Evolutionary conservation across 2,888 invertebrate species (phyloP).

Genomic region (Ametastegia equiseti): DNA sequence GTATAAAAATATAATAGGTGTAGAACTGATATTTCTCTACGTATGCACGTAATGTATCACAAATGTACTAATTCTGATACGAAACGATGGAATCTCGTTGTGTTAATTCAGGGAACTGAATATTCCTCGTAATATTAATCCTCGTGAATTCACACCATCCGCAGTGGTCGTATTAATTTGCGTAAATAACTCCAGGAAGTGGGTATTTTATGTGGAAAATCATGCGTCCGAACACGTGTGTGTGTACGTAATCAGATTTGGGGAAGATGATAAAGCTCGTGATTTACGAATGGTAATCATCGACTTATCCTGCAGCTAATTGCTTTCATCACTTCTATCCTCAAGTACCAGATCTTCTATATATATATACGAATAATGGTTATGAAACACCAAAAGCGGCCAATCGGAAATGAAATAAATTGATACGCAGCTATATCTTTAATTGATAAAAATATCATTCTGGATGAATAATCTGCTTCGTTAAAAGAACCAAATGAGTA

Average conservation of each 20-base stretch:
- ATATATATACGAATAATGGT: background rate
- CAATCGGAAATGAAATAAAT: background rate
- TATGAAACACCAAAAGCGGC: too few relatives aligned
- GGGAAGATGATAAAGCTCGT: background rate
- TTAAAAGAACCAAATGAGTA: background rate
- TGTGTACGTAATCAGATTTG: background rate
- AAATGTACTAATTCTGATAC: background rate
- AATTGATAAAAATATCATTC: background rate
- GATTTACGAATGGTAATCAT: background rate
- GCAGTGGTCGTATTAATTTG: background rate
- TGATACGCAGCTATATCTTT: background rate
- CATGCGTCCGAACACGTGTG: background rate
- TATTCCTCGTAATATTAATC: background rate
- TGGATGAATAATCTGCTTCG: background rate
- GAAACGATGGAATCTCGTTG: background rate
- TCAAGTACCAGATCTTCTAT: background rate
- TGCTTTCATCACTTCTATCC: background rate
- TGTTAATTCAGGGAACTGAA: background rate
- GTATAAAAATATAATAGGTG: too few relatives aligned
- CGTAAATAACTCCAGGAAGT: background rate
- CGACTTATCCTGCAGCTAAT: background rate
- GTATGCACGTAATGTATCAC: background rate
- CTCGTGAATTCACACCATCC: background rate
- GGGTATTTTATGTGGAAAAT: too few relatives aligned
- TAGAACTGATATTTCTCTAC: too few relatives aligned